Evolutionary conservation across 2,888 invertebrate genomes (phyloP), one percentile per base, ranked within the genome.

Genomic region (Drosophila prolongata): DNA sequence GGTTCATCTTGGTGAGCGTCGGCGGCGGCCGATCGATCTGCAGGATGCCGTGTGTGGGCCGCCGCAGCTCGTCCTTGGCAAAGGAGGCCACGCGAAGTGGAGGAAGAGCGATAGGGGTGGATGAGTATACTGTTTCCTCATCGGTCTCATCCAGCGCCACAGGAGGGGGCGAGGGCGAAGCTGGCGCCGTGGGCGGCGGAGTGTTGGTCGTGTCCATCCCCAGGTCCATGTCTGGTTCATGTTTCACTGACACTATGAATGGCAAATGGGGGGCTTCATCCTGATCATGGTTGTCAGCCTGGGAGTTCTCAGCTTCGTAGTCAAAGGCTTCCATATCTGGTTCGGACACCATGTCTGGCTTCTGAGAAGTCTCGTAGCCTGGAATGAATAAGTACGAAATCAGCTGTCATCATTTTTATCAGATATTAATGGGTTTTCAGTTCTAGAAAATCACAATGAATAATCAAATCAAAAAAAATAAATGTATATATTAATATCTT

Each of bases 61-160:
- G 70, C 6, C 37, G 47, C 34, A 14, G n/a, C 1, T 46, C 53
- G 27, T 79, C 77, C 49, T 78, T 90, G 4, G 91, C 91, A 65
- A 91, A 90, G 6, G 89, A 80, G 9, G 91, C 90, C n/a, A 90
- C 90, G 13, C 90, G 82, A 30, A 90, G 58, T 2, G 90, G 87
- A 4, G 77, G 65, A 70, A 62, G 42, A 69, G 14, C 0, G 59
- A 6, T 9, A 6, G 78, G 46, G 13, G 66, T 60, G 9, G 43
- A 43, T n/a, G 58, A 16, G 14, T 59, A 66, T 3, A 50, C 6
- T 8, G 43, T 19, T 6, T 44, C 40, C 2, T 53, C 60, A 6
- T 68, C 47, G 27, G 34, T 14, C 37, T 65, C 72, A 8, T 47
- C 64, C 10, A 50, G 53, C 14, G 62, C 57, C 40, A 55, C 35